A percentile compares a stretch with the other conserved stretches of the same genome.
phyloP scores from a whole-genome alignment of 2,888 invertebrate species.

The Campoplex nolae region DNA sequence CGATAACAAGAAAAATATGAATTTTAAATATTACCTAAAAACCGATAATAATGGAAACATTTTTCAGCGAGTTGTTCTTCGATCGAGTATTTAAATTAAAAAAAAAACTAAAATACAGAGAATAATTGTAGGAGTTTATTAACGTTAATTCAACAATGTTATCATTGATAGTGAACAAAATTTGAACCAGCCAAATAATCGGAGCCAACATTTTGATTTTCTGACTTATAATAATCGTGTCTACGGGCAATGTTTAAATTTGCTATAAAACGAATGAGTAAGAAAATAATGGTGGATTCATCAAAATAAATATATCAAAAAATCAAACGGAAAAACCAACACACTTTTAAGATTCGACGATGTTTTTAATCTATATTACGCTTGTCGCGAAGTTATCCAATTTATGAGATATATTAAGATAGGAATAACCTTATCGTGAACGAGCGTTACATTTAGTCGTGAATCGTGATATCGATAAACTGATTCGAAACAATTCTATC shows the following conservation, averaged over 20 bases:
- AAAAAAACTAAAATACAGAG: background rate
- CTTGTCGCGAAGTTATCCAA: background rate
- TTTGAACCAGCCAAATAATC: background rate
- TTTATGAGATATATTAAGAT: background rate
- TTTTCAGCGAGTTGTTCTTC: too few relatives aligned
- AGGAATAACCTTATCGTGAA: slow-evolving; percentile 18
- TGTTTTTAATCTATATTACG: background rate
- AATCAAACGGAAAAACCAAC: background rate
- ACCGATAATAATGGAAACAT: background rate
- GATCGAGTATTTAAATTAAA: too few relatives aligned
- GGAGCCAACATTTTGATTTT: too few relatives aligned
- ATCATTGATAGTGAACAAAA: background rate
- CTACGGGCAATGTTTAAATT: too few relatives aligned
- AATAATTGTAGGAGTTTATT: background rate
- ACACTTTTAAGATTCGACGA: background rate
- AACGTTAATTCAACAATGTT: background rate
- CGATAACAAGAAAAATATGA: background rate
- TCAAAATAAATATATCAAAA: background rate
- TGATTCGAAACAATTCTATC: background rate
- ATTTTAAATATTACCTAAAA: background rate
- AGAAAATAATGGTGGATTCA: background rate
- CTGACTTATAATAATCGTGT: background rate
- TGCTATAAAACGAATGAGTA: too few relatives aligned
- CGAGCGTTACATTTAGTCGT: background rate
- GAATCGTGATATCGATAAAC: background rate